Evolutionary conservation across 2,797 vertebrate species (phyloP).

Genomic region (Eospalax fontanierii): DNA sequence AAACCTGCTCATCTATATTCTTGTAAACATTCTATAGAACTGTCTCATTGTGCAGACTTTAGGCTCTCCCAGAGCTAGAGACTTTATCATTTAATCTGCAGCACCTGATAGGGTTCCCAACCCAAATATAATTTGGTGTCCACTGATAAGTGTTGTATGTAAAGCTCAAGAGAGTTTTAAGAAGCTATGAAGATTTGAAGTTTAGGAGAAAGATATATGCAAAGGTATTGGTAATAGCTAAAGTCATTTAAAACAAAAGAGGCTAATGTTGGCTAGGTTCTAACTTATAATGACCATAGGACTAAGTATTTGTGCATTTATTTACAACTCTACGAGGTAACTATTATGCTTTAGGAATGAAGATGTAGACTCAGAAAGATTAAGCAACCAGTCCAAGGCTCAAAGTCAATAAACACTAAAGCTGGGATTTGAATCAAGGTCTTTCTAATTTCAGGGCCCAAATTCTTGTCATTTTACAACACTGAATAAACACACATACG

Average conservation of each 20-base stretch:
- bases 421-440: conserved; percentile 54
- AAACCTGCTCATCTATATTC: conserved; percentile 8
- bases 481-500: neutral
- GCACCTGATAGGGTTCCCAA: neutral
- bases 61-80: neutral
- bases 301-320: neutral
- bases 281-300: neutral
- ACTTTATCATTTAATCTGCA: conserved; percentile 36
- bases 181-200: conserved; percentile 46
- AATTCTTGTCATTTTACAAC: conserved; percentile 24
- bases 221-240: conserved; percentile 11
- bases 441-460: conserved; percentile 59
- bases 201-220: neutral
- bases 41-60: neutral
- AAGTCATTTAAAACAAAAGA: conserved; percentile 41
- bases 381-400: conserved; percentile 57
- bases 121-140: conserved; percentile 44
- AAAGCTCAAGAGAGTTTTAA: conserved; percentile 19
- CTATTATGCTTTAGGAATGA: conserved; percentile 43
- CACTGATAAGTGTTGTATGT: neutral
- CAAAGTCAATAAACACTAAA: conserved; percentile 40
- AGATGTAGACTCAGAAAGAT: conserved; percentile 44
- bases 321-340: conserved; percentile 16
- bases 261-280: conserved; percentile 32
- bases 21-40: neutral